Percentiles rank a stretch among this genome's conserved stretches.
Evolutionary conservation across 1,140 invertebrate species (phyloP).

Genomic region (Drosophila bocki): DNA sequence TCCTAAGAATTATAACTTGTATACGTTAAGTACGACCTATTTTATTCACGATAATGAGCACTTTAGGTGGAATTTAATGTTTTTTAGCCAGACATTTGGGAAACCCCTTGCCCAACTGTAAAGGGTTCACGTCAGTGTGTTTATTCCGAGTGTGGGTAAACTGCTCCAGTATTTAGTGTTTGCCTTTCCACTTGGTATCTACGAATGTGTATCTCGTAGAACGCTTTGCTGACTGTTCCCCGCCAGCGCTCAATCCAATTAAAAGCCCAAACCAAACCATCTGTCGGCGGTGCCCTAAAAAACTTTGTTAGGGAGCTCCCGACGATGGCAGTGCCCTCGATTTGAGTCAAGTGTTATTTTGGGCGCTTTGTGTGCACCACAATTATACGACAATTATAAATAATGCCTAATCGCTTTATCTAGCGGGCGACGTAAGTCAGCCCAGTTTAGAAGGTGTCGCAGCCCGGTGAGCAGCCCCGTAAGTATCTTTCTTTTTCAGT

Average conservation of each 20-base stretch:
- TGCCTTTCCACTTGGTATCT: slow-evolving; percentile 43
- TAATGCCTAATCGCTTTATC: slow-evolving; percentile 52
- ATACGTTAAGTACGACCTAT: background rate
- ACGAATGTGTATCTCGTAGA: slow-evolving; percentile 24
- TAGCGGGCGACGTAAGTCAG: slow-evolving; percentile 31
- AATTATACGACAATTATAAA: slow-evolving; percentile 77
- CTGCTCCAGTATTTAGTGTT: slow-evolving; percentile 35
- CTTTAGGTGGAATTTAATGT: background rate
- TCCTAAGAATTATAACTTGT: background rate
- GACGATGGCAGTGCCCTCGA: slow-evolving; percentile 43
- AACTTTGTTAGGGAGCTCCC: slow-evolving; percentile 5
- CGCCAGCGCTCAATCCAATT: slow-evolving; percentile 60
- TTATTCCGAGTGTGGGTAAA: slow-evolving; percentile 8
- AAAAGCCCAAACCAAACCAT: slow-evolving; percentile 43
- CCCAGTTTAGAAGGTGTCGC: slow-evolving; percentile 38
- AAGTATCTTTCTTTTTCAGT: slow-evolving; percentile 24
- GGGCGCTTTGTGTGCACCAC: slow-evolving; percentile 25
- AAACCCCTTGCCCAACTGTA: slow-evolving; percentile 1
- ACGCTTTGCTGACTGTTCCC: slow-evolving; percentile 35
- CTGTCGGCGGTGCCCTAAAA: slow-evolving; percentile 50
- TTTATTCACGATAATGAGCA: background rate
- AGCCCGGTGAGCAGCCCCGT: slow-evolving; percentile 1
- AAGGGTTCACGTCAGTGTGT: slow-evolving; percentile 20
- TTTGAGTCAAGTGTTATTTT: slow-evolving; percentile 76
- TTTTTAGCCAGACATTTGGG: background rate